phyloP scores from a whole-genome alignment of 2,113 vertebrate genomes.

The Plectropomus leopardus region DNA sequence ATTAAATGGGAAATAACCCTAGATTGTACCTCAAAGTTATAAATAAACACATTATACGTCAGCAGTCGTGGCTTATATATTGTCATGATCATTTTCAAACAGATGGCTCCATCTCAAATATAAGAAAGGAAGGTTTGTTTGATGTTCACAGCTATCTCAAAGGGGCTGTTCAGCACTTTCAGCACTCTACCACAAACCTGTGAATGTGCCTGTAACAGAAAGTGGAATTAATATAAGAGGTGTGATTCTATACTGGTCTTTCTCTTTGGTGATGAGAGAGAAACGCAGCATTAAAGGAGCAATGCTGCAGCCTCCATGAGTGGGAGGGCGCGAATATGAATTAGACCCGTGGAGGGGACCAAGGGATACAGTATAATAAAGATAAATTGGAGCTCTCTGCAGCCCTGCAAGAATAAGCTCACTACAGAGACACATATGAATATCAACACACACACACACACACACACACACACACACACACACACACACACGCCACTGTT shows the following conservation, averaged over 20 bases:
- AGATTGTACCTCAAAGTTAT: not conserved
- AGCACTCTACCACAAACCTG: slow-evolving; percentile 3
- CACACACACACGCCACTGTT: not conserved
- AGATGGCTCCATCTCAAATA: slow-evolving; percentile 11
- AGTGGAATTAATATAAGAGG: not conserved
- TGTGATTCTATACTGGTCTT: slow-evolving; percentile 5
- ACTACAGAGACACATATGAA: slow-evolving; percentile 7
- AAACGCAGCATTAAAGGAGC: slow-evolving; percentile 22
- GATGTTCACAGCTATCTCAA: not conserved
- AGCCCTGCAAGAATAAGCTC: not conserved
- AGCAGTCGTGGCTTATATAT: not conserved
- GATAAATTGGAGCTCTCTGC: slow-evolving; percentile 28
- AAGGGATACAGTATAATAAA: slow-evolving; percentile 11
- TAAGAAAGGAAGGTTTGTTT: not conserved
- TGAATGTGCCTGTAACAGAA: slow-evolving; percentile 17
- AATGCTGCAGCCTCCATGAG: slow-evolving; percentile 21
- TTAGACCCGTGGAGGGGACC: slow-evolving; percentile 15
- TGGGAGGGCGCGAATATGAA: slow-evolving; percentile 46
- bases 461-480: slow-evolving; percentile 17
- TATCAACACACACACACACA: not conserved
- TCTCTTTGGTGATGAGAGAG: slow-evolving; percentile 4
- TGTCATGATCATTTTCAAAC: slow-evolving; percentile 20
- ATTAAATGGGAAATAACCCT: not conserved
- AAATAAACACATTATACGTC: slow-evolving; percentile 5
- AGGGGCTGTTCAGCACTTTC: slow-evolving; percentile 1